phyloP scores from a whole-genome alignment of 2,113 vertebrate genomes.

The Centrocercus urophasianus region DNA sequence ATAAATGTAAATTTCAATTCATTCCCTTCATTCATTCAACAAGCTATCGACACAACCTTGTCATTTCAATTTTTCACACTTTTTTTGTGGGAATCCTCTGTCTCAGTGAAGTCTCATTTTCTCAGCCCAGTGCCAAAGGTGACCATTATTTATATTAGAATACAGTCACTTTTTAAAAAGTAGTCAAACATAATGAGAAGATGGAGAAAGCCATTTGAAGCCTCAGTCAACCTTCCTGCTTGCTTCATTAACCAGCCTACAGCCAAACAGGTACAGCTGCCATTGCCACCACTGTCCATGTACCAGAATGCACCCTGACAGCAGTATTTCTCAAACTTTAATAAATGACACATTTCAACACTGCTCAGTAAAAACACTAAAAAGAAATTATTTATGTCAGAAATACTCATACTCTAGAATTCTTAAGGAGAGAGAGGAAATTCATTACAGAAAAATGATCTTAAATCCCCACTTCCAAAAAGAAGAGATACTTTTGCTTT shows the following conservation, averaged over 20 bases:
- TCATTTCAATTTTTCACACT: constrained; percentile 79
- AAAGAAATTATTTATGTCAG: background rate
- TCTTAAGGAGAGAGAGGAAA: rapidly evolving
- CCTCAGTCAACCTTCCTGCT: background rate
- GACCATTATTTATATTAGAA: background rate
- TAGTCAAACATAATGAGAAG: constrained; percentile 15
- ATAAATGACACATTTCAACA: background rate
- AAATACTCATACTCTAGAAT: background rate
- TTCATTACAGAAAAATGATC: background rate
- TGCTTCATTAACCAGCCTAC: background rate
- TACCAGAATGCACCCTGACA: background rate
- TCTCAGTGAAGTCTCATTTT: constrained; percentile 43
- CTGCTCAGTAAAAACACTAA: background rate
- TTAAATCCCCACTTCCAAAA: background rate
- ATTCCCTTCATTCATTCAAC: constrained; percentile 62
- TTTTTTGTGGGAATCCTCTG: constrained; percentile 47
- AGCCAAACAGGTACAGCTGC: background rate
- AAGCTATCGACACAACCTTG: constrained; percentile 64
- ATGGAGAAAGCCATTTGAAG: background rate
- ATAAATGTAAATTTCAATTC: constrained; percentile 81
- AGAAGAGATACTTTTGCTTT: background rate
- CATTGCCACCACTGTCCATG: background rate
- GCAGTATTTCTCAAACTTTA: background rate
- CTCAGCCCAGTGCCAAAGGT: constrained; percentile 44
- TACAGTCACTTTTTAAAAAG: background rate